A percentile compares a stretch with the other conserved stretches of the same genome.
Conservation (phyloP, 2,888 invertebrate genomes). For the Cylindroiulus punctatus region DNA sequence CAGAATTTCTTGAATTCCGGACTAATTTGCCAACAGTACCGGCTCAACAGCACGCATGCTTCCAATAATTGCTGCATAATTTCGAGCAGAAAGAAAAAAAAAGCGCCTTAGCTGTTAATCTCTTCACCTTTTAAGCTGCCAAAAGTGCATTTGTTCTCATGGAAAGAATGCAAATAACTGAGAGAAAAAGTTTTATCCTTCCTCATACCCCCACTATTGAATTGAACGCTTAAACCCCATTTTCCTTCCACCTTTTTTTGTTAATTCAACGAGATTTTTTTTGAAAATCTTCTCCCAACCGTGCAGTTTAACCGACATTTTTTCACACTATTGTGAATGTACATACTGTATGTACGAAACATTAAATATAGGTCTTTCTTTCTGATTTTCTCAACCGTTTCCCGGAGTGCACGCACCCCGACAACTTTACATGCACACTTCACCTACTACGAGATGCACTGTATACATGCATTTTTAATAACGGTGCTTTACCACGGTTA, state of each 20-base stretch:
- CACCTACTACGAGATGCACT: neutral
- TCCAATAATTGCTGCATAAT: constrained; percentile 12
- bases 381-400: constrained; percentile 20
- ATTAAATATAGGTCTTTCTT: constrained; percentile 17
- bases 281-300: constrained; percentile 10
- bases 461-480: neutral
- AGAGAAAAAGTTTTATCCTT: constrained; percentile 25
- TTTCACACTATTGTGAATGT: neutral
- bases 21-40: constrained; percentile 10
- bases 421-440: neutral
- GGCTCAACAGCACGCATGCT: constrained; percentile 5
- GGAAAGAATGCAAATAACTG: neutral
- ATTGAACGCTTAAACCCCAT: constrained; percentile 7
- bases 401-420: neutral
- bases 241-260: constrained; percentile 1
- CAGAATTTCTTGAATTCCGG: neutral
- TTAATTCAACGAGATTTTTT: neutral
- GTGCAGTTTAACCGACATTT: constrained; percentile 9
- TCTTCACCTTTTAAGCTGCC: constrained; percentile 17
- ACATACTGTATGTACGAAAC: neutral
- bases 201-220: constrained; percentile 26
- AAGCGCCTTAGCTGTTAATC: constrained; percentile 15
- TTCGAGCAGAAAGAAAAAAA: neutral
- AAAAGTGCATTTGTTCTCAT: neutral
- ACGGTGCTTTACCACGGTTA: neutral